Evolutionary conservation across 2,797 vertebrate genomes (phyloP).

Genomic region (Limnodromus scolopaceus): DNA sequence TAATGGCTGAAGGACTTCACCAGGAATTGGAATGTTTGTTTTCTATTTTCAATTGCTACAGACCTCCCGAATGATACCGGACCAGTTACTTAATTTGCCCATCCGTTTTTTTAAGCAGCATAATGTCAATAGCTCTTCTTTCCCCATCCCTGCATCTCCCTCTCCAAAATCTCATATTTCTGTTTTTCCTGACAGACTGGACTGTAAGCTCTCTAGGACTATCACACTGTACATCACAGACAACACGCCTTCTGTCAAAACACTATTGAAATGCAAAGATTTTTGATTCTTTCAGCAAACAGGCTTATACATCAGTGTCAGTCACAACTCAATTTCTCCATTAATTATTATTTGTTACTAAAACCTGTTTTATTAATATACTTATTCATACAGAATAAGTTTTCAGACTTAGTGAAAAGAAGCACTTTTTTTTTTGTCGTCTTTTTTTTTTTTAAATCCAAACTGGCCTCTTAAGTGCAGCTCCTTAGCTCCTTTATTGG

Average conservation of each 20-base stretch:
- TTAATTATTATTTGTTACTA: neutral
- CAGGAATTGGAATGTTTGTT: neutral
- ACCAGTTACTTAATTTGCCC: neutral
- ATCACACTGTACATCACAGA: rapidly evolving
- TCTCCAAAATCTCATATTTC: neutral
- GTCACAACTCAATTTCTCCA: neutral
- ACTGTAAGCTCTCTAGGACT: neutral
- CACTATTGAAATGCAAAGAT: neutral
- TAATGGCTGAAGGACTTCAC: neutral
- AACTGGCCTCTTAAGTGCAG: neutral
- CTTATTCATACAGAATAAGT: neutral
- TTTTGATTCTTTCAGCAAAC: neutral
- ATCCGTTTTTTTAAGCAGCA: neutral
- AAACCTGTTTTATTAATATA: neutral
- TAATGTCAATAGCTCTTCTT: neutral
- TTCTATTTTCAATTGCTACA: neutral
- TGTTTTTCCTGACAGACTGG: neutral
- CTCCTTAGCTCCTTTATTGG: neutral
- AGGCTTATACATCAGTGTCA: neutral
- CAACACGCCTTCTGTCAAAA: neutral
- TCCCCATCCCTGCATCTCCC: neutral
- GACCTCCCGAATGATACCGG: neutral
- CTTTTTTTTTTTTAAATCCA: neutral
- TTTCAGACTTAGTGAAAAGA: neutral
- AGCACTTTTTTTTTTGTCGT: rapidly evolving